A percentile compares a stretch with the other conserved stretches of the same genome.
These are phyloP conservation scores for Pongo abelii DNA, from an alignment of 2,113 vertebrate species.

Conservation along the genomic window DNA sequence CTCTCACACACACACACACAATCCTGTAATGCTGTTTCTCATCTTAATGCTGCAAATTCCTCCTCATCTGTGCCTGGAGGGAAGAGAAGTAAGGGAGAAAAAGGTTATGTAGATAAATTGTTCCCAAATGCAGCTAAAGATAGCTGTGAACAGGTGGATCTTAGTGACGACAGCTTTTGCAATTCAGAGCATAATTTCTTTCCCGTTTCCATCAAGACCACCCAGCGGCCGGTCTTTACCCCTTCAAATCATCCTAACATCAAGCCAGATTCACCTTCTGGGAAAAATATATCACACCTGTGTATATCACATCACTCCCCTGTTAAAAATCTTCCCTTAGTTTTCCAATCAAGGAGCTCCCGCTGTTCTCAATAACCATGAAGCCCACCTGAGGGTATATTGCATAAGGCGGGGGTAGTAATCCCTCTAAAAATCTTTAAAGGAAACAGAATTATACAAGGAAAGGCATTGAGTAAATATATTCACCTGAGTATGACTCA, in stretches of 20 bases:
- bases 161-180: not conserved
- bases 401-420: not conserved
- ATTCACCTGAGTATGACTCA: not conserved
- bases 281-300: not conserved
- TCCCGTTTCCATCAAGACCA: constrained; percentile 54
- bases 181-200: constrained; percentile 50
- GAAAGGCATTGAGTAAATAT: not conserved
- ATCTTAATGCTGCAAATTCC: constrained; percentile 28
- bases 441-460: constrained; percentile 19
- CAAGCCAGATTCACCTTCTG: constrained; percentile 38
- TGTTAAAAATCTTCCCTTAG: constrained; percentile 24
- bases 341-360: constrained; percentile 28
- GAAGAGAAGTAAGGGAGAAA: constrained; percentile 35
- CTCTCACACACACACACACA: not conserved
- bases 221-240: constrained; percentile 4
- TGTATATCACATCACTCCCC: not conserved
- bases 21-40: not conserved
- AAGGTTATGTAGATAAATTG: constrained; percentile 58
- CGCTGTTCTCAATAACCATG: constrained; percentile 33
- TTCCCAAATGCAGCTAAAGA: constrained; percentile 65
- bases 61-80: constrained; percentile 31
- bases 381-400: not conserved
- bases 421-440: constrained; percentile 37
- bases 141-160: constrained; percentile 71
- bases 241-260: constrained; percentile 49